Evolutionary conservation across 2,113 vertebrate species (phyloP), one percentile per base, ranked within the genome.

Genomic region (Phoenicopterus ruber): DNA sequence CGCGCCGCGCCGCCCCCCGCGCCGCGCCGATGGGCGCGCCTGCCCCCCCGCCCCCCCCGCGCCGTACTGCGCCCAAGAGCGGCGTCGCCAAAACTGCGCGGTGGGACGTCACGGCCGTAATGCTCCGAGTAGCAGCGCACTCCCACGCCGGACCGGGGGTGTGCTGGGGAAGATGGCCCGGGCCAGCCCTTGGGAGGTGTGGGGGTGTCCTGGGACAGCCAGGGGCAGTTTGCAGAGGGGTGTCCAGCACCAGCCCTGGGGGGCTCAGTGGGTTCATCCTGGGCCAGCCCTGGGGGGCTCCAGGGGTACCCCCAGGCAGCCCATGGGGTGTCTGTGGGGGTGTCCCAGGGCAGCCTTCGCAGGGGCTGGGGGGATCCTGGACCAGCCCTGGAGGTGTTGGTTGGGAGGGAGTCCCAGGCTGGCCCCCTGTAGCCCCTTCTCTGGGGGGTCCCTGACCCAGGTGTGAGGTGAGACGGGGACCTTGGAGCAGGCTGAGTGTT

Each of bases 101-200:
- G 32, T 3, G 10, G 40, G 6, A 42, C 4, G 12, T 20, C 3
- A 0, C 6, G 25, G 84, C 93, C 93, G 93, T 86, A 95, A 59
- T 82, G 71, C 76, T 88, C 26, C 47, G 71, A 95, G 83, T 15
- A 21, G 80, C 83, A 40, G 91, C 91, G 93, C 79, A 69, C 0
- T 0, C 0, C 1, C 6, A 1, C 4, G 5, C 38, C 19, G 0
- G 20, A 10, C 11, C 11, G 9, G 14, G 25, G 4, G 3, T 11
- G 20, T 3, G 32, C 2, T 3, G 32, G 29, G 71, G n/a, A 11
- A 5, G 32, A 9, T 32, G 44, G 17, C n/a, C 62, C 17, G 0
- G 57, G 25, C 5, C 42, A 78, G 26, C 40, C 12, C 34, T 16
- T 9, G 36, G 38, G 26, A 40, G 13, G 6, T 8, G n/a, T 3